Evolutionary conservation across 2,888 invertebrate genomes (phyloP).

Genomic region (Smittia aterrima): DNA sequence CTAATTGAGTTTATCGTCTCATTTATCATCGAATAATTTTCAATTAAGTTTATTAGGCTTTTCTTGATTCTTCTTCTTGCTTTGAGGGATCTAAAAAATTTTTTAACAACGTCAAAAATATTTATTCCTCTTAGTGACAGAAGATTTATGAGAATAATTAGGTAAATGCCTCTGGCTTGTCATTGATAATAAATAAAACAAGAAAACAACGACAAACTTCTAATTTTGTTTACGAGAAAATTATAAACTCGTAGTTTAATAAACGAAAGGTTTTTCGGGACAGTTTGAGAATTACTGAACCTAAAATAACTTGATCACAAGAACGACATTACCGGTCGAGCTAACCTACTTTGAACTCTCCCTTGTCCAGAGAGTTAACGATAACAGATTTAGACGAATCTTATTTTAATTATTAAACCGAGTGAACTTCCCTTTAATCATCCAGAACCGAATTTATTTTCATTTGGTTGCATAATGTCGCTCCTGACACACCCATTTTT

Average conservation of each 20-base stretch:
- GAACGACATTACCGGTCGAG: too few relatives aligned
- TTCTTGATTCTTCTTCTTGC: background rate
- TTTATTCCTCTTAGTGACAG: background rate
- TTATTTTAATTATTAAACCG: too few relatives aligned
- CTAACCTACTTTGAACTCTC: too few relatives aligned
- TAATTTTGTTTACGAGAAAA: background rate
- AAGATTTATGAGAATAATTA: slow-evolving; percentile 40
- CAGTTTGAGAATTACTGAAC: too few relatives aligned
- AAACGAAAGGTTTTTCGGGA: too few relatives aligned
- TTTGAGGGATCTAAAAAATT: background rate
- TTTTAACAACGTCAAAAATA: slow-evolving; percentile 33
- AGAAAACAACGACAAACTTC: background rate
- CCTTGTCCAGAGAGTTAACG: too few relatives aligned
- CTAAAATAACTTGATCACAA: too few relatives aligned
- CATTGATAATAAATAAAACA: background rate
- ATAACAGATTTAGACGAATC: too few relatives aligned
- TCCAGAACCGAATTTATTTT: too few relatives aligned
- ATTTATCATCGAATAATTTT: slow-evolving; percentile 34
- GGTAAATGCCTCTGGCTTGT: slow-evolving; percentile 7
- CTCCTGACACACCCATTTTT: slow-evolving; percentile 31
- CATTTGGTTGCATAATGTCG: background rate
- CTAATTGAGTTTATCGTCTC: slow-evolving; percentile 33
- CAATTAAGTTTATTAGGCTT: background rate
- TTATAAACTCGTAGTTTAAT: too few relatives aligned
- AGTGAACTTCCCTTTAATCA: too few relatives aligned